A percentile compares a stretch with the other conserved stretches of the same genome.
Conservation (phyloP, 1,140 invertebrate species). For the Hypsibius dujardini region DNA sequence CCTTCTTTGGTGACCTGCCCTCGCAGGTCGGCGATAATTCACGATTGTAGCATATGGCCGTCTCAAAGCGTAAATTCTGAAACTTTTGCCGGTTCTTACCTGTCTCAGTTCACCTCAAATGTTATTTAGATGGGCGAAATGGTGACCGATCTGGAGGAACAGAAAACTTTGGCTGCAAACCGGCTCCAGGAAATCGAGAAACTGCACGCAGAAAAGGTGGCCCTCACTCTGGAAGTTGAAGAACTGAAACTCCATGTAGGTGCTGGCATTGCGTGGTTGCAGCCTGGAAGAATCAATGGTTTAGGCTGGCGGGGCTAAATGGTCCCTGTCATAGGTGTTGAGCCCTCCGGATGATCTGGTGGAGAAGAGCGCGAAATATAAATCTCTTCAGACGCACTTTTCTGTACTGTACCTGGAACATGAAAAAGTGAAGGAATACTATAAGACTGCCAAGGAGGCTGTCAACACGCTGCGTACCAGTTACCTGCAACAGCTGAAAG, state of each 20-base stretch:
- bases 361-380: constrained; percentile 92
- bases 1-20: too few relatives aligned
- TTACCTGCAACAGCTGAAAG: constrained; percentile 18
- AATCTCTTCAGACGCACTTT: constrained; percentile 92
- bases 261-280: too few relatives aligned
- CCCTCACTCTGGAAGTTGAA: constrained; percentile 71
- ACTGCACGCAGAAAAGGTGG: constrained; percentile 71
- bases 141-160: constrained; percentile 75
- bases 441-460: not conserved
- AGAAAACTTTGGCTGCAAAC: constrained; percentile 72
- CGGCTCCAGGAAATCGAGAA: constrained; percentile 79
- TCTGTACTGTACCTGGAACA: constrained; percentile 94
- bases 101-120: constrained; percentile 20
- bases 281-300: too few relatives aligned
- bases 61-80: constrained; percentile 20
- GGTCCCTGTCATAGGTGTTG: constrained; percentile 66
- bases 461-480: constrained; percentile 16
- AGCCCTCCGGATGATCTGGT: constrained; percentile 87
- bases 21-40: too few relatives aligned
- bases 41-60: too few relatives aligned
- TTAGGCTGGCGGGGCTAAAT: too few relatives aligned
- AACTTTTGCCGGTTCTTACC: constrained; percentile 21
- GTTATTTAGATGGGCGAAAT: constrained; percentile 60
- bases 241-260: constrained; percentile 93
- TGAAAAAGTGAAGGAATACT: constrained; percentile 55